These are phyloP conservation scores for Laterallus jamaicensis DNA, from an alignment of 2,113 vertebrate species.

Conservation along the genomic window DNA sequence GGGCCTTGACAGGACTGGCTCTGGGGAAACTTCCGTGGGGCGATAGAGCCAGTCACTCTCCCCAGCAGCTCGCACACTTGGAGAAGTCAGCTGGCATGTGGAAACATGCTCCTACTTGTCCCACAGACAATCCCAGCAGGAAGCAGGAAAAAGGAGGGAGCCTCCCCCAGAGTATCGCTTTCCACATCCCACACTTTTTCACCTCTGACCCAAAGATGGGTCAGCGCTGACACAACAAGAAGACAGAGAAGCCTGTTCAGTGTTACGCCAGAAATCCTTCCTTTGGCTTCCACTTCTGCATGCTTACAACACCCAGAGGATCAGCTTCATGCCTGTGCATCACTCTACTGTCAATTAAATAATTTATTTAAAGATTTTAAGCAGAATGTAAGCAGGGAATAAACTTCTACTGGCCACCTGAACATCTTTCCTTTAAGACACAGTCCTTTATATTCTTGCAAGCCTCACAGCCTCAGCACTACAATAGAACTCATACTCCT, in stretches of 20 bases:
- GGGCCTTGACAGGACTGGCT: background rate
- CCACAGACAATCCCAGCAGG: background rate
- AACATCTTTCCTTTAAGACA: background rate
- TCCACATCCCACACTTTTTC: background rate
- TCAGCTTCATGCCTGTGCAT: background rate
- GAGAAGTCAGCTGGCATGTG: background rate
- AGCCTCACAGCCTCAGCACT: background rate
- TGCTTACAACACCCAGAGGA: background rate
- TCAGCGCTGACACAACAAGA: background rate
- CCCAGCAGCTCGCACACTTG: accelerated
- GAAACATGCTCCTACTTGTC: background rate
- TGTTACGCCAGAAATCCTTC: accelerated
- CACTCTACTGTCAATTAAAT: background rate
- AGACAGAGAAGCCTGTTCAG: background rate
- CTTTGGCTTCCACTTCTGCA: background rate
- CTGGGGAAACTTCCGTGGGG: background rate
- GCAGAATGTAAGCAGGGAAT: background rate
- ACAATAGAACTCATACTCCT: background rate
- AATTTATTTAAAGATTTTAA: background rate
- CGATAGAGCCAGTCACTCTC: background rate
- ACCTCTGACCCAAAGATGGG: background rate
- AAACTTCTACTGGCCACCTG: background rate
- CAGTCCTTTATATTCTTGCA: background rate
- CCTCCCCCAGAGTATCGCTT: background rate
- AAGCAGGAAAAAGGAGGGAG: background rate